Evolutionary conservation across 1,140 invertebrate genomes (phyloP).

Genomic region (Nixonia krombeini): DNA sequence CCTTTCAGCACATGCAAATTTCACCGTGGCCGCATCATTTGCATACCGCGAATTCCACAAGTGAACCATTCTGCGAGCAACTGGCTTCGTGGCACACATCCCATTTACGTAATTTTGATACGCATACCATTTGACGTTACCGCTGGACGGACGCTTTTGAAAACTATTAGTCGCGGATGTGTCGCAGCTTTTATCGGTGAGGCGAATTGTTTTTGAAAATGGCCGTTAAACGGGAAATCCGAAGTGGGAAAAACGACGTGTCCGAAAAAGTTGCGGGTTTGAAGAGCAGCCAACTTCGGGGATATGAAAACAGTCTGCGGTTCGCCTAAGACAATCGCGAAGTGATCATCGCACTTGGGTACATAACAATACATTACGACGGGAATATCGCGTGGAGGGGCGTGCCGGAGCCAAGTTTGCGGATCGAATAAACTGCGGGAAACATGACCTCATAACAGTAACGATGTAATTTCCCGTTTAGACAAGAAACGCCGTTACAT

Average conservation of each 20-base stretch:
- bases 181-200: no score
- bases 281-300: no score
- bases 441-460: neutral
- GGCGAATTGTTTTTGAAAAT: no score
- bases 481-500: neutral
- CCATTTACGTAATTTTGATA: constrained; percentile 10
- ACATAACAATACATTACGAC: neutral
- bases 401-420: neutral
- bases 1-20: constrained; percentile 50
- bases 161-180: no score
- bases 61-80: constrained; percentile 42
- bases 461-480: constrained; percentile 1
- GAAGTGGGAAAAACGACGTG: no score
- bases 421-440: constrained; percentile 4
- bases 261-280: no score
- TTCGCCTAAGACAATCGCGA: constrained; percentile 22
- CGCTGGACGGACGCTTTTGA: no score
- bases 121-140: neutral
- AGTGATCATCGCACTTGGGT: constrained; percentile 9
- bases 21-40: constrained; percentile 29
- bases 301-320: no score
- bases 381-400: neutral
- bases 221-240: no score
- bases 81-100: constrained; percentile 25
- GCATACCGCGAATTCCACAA: constrained; percentile 42